Base-by-base conservation (phyloP, 2,797 vertebrate species). In the Gymnothorax javanicus region DNA sequence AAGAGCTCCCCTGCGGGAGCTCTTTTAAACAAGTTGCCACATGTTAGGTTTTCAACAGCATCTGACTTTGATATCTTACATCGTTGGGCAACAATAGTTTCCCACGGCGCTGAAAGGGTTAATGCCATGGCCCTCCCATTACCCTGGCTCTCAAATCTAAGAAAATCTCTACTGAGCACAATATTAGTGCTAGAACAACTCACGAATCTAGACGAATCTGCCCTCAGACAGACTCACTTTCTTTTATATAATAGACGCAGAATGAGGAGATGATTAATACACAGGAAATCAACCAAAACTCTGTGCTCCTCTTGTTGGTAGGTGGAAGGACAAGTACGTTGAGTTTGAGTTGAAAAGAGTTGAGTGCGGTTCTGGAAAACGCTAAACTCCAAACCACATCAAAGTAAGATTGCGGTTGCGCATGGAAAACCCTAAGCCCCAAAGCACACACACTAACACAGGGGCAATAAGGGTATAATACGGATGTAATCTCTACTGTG, bases 181-280 rank as follows among this genome's bases (percentile, higher is more conserved):
- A 43, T 88, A 89, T 88, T 79, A 90, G 90, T 92, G 92, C 94
- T 95, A 91, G 90, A 92, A 95, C 93, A 91, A 92, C 91, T 93
- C 90, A 88, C n/a, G n/a, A n/a, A n/a, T n/a, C n/a, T 87, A 88
- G 92, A 93, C 93, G 92, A 93, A 93, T 90, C 89, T 88, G 90
- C 92, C 87, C 91, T 91, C 86, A 89, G 88, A 91, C 89, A 88
- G 87, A 89, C 89, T 52, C 71, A 33, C 71, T 75, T 27, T 25
- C 7, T 77, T 77, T 52, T 85, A 90, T 86, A 89, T 92, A 92
- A 93, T 89, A 89, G 89, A 20, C n/a, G 33, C 82, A 77, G 8
- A 64, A 23, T 52, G 83, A 84, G 81, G 71, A 73, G 12, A 27
- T 27, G 43, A 27, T 73, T 73, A 13, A 11, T 3, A 73, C 2